A percentile compares a stretch with the other conserved stretches of the same genome.
Evolutionary conservation across 2,113 vertebrate species (phyloP).

Genomic region (Stigmatopora nigra): DNA sequence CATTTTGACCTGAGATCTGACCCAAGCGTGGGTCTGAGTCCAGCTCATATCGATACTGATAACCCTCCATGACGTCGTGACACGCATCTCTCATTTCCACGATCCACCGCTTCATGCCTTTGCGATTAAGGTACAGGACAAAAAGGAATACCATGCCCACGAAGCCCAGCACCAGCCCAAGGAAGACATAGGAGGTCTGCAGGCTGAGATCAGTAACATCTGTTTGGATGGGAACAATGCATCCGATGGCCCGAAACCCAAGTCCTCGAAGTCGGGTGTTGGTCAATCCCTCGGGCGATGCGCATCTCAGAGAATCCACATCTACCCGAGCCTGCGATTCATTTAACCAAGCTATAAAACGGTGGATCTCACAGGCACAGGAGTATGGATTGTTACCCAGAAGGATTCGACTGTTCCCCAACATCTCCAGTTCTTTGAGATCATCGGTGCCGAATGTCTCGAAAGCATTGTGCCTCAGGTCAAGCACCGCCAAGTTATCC

Average conservation of each 20-base stretch:
- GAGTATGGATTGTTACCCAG: conserved; percentile 67
- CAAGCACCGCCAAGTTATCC: conserved; percentile 58
- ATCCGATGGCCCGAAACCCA: conserved; percentile 45
- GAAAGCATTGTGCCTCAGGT: conserved; percentile 65
- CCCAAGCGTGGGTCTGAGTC: conserved; percentile 68
- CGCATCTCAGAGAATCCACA: conserved; percentile 55
- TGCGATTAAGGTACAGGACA: conserved; percentile 75
- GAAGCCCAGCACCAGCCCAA: conserved; percentile 70
- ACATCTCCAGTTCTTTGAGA: conserved; percentile 57
- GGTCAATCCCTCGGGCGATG: conserved; percentile 44
- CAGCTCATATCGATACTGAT: conserved; percentile 72
- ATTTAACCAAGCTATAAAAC: conserved; percentile 66
- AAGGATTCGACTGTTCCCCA: conserved; percentile 50
- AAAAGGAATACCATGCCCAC: conserved; percentile 74
- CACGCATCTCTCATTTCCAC: conserved; percentile 65
- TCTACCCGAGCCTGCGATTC: conserved; percentile 58
- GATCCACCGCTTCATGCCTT: conserved; percentile 72
- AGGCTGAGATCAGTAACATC: conserved; percentile 55
- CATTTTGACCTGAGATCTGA: conserved; percentile 27
- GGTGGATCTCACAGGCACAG: conserved; percentile 65
- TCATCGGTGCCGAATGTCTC: conserved; percentile 46
- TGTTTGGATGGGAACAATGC: conserved; percentile 41
- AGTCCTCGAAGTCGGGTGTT: conserved; percentile 44
- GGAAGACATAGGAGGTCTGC: conserved; percentile 71
- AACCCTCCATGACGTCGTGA: conserved; percentile 68